Evolutionary conservation across 2,797 vertebrate species (phyloP).

Genomic region (Sitta carolinensis): DNA sequence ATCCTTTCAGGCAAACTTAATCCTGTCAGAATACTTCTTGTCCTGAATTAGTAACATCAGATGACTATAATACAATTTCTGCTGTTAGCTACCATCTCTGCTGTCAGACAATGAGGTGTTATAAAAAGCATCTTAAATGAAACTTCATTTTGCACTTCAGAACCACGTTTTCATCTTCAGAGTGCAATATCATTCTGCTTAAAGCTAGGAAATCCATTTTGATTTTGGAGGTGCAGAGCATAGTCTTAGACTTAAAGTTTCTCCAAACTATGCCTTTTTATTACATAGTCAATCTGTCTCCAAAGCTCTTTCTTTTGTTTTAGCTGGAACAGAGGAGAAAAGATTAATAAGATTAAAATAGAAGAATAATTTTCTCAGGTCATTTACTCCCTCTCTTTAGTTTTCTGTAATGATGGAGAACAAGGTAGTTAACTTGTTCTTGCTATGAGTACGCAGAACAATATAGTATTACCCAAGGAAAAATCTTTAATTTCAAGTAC

Average conservation of each 20-base stretch:
- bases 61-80: neutral
- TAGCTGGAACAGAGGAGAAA: slow-evolving; percentile 31
- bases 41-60: neutral
- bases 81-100: neutral
- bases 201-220: neutral
- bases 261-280: neutral
- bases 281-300: neutral
- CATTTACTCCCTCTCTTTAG: slow-evolving; percentile 21
- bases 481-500: slow-evolving; percentile 35
- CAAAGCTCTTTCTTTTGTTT: slow-evolving; percentile 35
- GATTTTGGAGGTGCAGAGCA: neutral
- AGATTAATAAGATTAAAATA: slow-evolving; percentile 47
- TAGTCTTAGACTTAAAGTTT: neutral
- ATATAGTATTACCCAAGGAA: slow-evolving; percentile 34
- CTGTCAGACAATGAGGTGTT: neutral
- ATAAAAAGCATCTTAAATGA: neutral
- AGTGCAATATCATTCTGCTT: neutral
- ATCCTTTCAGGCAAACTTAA: neutral
- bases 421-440: neutral
- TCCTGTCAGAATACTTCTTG: neutral
- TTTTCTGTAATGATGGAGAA: slow-evolving; percentile 24
- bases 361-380: slow-evolving; percentile 50
- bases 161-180: neutral
- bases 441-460: neutral
- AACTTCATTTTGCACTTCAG: neutral